Evolutionary conservation across 2,888 invertebrate genomes (phyloP), one percentile per base, ranked within the genome.

Genomic region (Ophion ellenae): DNA sequence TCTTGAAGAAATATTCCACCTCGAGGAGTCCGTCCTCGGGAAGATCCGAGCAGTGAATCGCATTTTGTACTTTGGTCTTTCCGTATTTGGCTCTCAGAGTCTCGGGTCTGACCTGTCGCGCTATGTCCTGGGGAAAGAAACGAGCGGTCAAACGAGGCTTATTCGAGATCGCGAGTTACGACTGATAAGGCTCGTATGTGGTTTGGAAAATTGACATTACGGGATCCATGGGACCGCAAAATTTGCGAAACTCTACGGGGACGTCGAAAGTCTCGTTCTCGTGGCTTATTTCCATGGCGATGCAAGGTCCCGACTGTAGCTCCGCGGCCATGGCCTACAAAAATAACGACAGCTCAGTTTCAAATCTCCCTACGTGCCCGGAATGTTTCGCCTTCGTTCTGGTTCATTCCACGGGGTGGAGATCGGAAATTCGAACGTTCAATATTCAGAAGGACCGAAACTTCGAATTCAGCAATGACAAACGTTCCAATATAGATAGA

Each of bases 31-130:
- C 97, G 94, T 99, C 99, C 92, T 98, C 98, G 0, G 97, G 96
- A 81, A 99, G 95, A 95, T 99, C 99, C 32, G 99, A 99, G 93
- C 99, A 99, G 93, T 99, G 99, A 9, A 99, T 95, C 5, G 97
- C 98, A 94, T 99, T 99, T 92, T 96, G 96, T 32, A 98, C 96
- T 94, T 97, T 98, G 64, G 96, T 96, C 64, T 95, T 95, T 0
- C 99, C 99, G 94, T 97, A 97, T 91, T 96, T 96, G 1, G 98
- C 98, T 90, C 99, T 95, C 64, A 99, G 93, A 0, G 98, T 97
- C 88, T 97, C 95, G 0, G 99, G 98, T 20, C 98, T 95, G 77
- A 99, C 94, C 88, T 98, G 96, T 89, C 97, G 96, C 0, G 98
- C 98, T 84, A 98, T 96, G 93, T 98, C 98, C 97, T 97, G 92